Base-by-base conservation (phyloP, 2,888 invertebrate species). In the Patella pellucida region DNA sequence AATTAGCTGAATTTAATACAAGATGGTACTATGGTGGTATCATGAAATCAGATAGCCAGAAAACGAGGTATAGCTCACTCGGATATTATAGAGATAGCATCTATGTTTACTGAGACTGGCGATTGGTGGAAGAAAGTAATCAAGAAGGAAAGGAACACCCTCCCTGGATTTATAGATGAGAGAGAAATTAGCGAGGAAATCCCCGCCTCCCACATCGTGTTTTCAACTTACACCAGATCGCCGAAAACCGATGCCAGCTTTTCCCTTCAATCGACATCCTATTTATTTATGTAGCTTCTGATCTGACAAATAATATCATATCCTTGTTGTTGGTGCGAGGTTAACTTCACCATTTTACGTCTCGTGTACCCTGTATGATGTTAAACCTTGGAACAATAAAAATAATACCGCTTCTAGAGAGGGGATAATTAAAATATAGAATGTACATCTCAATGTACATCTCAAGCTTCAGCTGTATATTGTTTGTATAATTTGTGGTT, bases 221-320 rank as follows among this genome's bases (percentile, higher is more conserved):
- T 23, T 62, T 62, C 19, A 62, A 62, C 23, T 62, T 62, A 23
- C 62, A 23, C 19, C 23, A 23, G 23, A 23, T 23, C 62, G 62
- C 11, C 11, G 62, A 62, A 62, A 62, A 23, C 19, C 23, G 62
- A 62, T 62, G 62, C 62, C 62, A 62, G 62, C 62, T 62, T 23
- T 62, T 23, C 62, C 62, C 14, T 62, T 62, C 62, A 62, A 62
- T 62, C 62, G 62, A 62, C 62, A 23, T 23, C 62, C 19, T 74
- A 67, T 74, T 70, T 74, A 71, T 74, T 74, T 74, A 51, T 74
- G 50, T 71, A 31, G 71, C 56, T 16, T n/a, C 52, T 27, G 74
- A 74, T 74, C 74, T 56, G 69, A 56, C 74, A 74, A 74, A 74
- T 71, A 74, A 62, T 74, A 70, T 74, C 74, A 74, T 74, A 71